A percentile compares a stretch with the other conserved stretches of the same genome.
Evolutionary conservation across 2,797 vertebrate genomes (phyloP).

Genomic region (Pogoniulus pusillus): DNA sequence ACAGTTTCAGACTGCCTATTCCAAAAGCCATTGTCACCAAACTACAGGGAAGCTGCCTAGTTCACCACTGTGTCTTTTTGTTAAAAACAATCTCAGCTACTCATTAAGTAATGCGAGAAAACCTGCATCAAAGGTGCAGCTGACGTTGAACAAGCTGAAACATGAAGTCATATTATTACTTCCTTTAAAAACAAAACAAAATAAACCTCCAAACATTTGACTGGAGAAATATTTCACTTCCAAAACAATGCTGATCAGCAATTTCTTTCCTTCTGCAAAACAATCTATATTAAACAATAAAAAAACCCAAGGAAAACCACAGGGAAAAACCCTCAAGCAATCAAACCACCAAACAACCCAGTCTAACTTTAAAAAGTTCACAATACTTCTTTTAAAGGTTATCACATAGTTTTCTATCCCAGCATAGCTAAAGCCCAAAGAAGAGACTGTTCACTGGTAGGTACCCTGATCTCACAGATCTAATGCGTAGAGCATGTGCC

Average conservation of each 20-base stretch:
- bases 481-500: neutral
- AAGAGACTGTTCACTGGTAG: neutral
- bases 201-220: neutral
- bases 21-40: neutral
- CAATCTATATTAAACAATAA: neutral
- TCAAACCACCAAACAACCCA: neutral
- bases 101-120: neutral
- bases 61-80: neutral
- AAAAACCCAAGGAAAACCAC: too few species aligned
- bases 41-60: neutral
- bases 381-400: neutral
- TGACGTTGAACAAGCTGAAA: conserved; percentile 9
- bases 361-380: neutral
- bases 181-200: neutral
- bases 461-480: neutral
- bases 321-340: too few species aligned
- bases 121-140: neutral
- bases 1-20: neutral
- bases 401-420: conserved; percentile 22
- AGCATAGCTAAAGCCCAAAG: neutral
- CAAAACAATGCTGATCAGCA: neutral
- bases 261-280: neutral
- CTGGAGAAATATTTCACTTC: neutral
- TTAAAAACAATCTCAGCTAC: neutral
- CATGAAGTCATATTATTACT: neutral